Percentiles rank a stretch among this genome's conserved stretches.
phyloP scores from a whole-genome alignment of 2,888 invertebrate species.

The Shargacucullia verbasci region DNA sequence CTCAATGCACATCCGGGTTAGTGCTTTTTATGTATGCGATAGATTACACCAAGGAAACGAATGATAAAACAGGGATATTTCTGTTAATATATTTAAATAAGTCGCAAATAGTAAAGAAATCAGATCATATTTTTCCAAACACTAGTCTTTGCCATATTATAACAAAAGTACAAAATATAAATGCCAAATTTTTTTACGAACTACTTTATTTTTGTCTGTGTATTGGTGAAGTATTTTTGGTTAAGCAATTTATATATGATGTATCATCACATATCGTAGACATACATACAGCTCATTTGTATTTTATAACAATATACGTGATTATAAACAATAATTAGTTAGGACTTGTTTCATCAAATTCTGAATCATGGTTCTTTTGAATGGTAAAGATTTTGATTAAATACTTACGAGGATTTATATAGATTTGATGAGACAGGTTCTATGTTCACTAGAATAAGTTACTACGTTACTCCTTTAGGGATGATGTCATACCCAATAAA shows the following conservation, averaged over 20 bases:
- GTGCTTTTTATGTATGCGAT: too few species aligned
- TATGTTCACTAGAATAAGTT: slow-evolving; percentile 56
- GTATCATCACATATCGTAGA: slow-evolving; percentile 70
- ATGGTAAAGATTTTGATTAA: too few species aligned
- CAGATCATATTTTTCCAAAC: slow-evolving; percentile 52
- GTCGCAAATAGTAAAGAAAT: slow-evolving; percentile 1
- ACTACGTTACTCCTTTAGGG: slow-evolving; percentile 76
- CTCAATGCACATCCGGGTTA: too few species aligned
- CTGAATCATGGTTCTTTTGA: not conserved
- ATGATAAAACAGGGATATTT: not conserved
- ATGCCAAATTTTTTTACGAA: slow-evolving; percentile 74
- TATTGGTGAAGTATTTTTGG: slow-evolving; percentile 44
- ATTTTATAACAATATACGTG: slow-evolving; percentile 55
- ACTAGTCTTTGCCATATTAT: slow-evolving; percentile 53
- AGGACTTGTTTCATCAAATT: slow-evolving; percentile 50
- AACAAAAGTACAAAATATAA: slow-evolving; percentile 72
- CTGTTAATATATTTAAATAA: slow-evolving; percentile 1
- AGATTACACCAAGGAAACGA: not conserved
- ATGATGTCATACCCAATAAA: slow-evolving; percentile 86
- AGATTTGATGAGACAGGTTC: slow-evolving; percentile 50
- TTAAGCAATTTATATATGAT: slow-evolving; percentile 51
- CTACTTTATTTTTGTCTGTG: slow-evolving; percentile 42
- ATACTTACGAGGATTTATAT: slow-evolving; percentile 44
- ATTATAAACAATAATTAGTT: slow-evolving; percentile 39
- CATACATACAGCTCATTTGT: slow-evolving; percentile 51